These are phyloP conservation scores for Danaus melanippus DNA, from an alignment of 1,140 invertebrate genomes.

Conservation along the genomic window DNA sequence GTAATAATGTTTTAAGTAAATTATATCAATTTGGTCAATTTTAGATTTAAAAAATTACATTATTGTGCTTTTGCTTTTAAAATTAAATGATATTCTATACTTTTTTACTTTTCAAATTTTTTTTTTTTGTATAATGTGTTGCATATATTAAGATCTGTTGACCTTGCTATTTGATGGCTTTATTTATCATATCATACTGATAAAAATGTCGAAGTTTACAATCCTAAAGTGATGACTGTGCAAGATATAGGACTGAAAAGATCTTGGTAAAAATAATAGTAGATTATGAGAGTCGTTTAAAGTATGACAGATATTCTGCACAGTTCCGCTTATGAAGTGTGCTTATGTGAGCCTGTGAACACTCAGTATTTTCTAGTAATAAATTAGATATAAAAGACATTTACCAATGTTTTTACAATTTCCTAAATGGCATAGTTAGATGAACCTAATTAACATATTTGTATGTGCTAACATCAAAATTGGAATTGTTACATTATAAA, in stretches of 20 bases:
- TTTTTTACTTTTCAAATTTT: conserved; percentile 10
- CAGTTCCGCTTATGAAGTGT: conserved; percentile 54
- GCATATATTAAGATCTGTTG: conserved; percentile 14
- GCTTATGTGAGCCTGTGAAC: conserved; percentile 50
- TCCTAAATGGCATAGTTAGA: conserved; percentile 65
- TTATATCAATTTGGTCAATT: conserved; percentile 72
- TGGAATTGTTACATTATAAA: conserved; percentile 32
- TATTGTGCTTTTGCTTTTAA: conserved; percentile 44
- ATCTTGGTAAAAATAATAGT: conserved; percentile 31
- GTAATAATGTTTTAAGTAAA: conserved; percentile 58
- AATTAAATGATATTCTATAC: conserved; percentile 14
- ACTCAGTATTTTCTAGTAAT: conserved; percentile 64
- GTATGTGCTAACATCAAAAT: conserved; percentile 17
- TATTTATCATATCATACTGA: conserved; percentile 10
- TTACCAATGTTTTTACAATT: conserved; percentile 60
- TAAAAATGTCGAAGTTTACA: conserved; percentile 21
- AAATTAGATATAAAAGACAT: conserved; percentile 52
- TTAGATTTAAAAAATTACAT: conserved; percentile 64
- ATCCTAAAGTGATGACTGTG: conserved; percentile 56
- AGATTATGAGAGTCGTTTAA: conserved; percentile 43
- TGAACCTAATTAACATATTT: conserved; percentile 53
- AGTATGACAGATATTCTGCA: conserved; percentile 41
- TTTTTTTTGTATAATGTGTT: conserved; percentile 16
- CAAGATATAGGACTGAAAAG: conserved; percentile 40
- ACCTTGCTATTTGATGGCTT: no score